phyloP scores from a whole-genome alignment of 2,888 invertebrate species.

The Meganola albula region DNA sequence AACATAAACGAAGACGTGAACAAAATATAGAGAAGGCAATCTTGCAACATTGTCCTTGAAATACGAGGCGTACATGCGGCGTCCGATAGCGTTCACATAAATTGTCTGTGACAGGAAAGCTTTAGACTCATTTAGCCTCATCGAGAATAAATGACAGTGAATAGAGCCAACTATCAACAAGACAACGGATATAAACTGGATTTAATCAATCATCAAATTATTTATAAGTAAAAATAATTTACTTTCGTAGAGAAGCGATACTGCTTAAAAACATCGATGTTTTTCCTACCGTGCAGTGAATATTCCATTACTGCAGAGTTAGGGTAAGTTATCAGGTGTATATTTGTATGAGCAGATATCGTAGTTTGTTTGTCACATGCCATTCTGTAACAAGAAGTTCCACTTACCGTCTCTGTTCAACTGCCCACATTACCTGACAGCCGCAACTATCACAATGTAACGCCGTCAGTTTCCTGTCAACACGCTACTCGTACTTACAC shows the following conservation, averaged over 20 bases:
- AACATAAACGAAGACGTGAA: slow-evolving; percentile 4
- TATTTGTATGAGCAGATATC: no score
- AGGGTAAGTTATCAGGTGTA: no score
- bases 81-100: slow-evolving; percentile 24
- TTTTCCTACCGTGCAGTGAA: no score
- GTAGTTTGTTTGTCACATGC: no score
- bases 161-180: slow-evolving; percentile 26
- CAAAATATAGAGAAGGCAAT: slow-evolving; percentile 16
- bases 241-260: no score
- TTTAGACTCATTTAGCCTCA: slow-evolving; percentile 25
- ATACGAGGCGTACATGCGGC: slow-evolving; percentile 17
- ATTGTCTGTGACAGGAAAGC: slow-evolving; percentile 25
- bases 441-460: slow-evolving; percentile 14
- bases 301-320: no score
- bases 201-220: no score
- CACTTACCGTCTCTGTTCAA: slow-evolving; percentile 15
- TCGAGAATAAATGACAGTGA: slow-evolving; percentile 26
- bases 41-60: slow-evolving; percentile 24
- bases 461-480: slow-evolving; percentile 19
- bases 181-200: no score
- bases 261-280: no score
- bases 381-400: no score
- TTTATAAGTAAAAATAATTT: no score
- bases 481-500: slow-evolving; percentile 22
- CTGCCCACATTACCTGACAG: slow-evolving; percentile 17